A percentile compares a stretch with the other conserved stretches of the same genome.
Evolutionary conservation across 2,888 invertebrate species (phyloP).

Genomic region (Chymomyza amoena): DNA sequence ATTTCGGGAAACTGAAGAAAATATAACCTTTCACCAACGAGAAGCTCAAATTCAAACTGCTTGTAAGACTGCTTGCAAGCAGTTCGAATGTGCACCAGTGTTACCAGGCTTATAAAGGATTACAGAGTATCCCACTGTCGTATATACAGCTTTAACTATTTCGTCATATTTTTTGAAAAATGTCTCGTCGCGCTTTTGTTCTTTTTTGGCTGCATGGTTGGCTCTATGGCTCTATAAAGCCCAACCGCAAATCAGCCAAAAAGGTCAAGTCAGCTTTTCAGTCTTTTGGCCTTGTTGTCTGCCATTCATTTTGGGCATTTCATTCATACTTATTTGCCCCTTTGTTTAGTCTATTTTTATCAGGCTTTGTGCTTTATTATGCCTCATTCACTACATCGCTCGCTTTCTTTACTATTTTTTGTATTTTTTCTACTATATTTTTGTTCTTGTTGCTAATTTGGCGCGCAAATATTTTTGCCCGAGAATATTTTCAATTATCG

Average conservation of each 20-base stretch:
- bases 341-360: conserved; percentile 44
- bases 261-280: conserved; percentile 37
- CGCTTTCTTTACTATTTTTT: conserved; percentile 25
- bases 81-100: no score
- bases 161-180: background rate
- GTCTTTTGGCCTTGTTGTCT: background rate
- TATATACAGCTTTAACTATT: no score
- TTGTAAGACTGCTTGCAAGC: no score
- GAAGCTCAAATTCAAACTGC: no score
- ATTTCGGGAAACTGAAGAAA: no score
- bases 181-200: background rate
- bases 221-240: background rate
- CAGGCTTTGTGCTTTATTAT: conserved; percentile 12
- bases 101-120: no score
- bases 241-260: conserved; percentile 9
- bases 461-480: background rate
- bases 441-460: conserved; percentile 4
- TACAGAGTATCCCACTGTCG: no score
- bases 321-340: conserved; percentile 17
- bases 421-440: conserved; percentile 29
- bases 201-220: no score
- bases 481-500: background rate
- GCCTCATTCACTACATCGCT: conserved; percentile 17
- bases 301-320: conserved; percentile 26
- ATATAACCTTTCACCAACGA: no score